A percentile compares a stretch with the other conserved stretches of the same genome.
These are phyloP conservation scores for Diploptera punctata DNA, from an alignment of 2,888 invertebrate genomes.

Conservation along the genomic window DNA sequence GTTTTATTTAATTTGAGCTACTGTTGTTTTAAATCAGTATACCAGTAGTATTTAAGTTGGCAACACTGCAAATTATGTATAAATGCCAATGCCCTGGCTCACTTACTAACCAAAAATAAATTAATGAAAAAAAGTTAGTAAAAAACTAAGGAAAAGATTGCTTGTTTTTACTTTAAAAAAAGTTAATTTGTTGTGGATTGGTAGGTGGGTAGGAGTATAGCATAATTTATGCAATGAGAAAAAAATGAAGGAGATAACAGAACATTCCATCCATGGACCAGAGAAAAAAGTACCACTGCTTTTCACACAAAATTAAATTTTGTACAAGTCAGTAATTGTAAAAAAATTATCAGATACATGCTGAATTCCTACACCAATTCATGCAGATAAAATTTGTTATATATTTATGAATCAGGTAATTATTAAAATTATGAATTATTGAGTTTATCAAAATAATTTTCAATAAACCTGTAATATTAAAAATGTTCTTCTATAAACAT, in stretches of 20 bases:
- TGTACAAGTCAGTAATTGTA: not conserved
- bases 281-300: not conserved
- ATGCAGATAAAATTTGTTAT: not conserved
- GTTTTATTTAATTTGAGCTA: too few species aligned
- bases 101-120: slow-evolving; percentile 47
- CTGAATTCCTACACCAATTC: not conserved
- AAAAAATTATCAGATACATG: not conserved
- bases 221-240: not conserved
- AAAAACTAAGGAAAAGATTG: not conserved
- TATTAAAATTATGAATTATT: too few species aligned
- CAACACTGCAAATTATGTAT: slow-evolving; percentile 36
- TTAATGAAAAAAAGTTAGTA: slow-evolving; percentile 21
- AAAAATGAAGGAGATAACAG: not conserved
- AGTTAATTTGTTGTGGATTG: slow-evolving; percentile 12
- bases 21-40: too few species aligned
- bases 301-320: slow-evolving; percentile 1
- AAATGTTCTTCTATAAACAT: too few species aligned
- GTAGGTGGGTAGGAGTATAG: not conserved
- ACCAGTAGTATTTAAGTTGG: slow-evolving; percentile 33
- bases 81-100: slow-evolving; percentile 91
- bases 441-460: too few species aligned
- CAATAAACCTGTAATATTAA: too few species aligned
- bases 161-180: slow-evolving; percentile 26
- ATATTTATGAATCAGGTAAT: not conserved
- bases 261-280: slow-evolving; percentile 13